Base-by-base conservation (phyloP, 2,113 vertebrate genomes). In the Mesitornis unicolor region DNA sequence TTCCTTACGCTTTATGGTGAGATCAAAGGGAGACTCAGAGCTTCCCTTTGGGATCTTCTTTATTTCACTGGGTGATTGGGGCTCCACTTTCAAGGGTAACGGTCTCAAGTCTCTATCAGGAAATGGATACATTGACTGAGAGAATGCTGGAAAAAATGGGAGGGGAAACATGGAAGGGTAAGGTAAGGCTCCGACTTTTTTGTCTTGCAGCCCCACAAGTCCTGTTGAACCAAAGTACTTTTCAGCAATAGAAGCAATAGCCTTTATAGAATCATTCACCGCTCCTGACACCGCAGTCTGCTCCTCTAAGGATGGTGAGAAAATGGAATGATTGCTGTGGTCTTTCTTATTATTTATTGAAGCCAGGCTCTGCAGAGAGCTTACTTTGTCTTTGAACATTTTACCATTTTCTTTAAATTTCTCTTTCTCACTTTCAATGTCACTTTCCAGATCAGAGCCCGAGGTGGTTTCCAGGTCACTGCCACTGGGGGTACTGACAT, bases 181-280 rank as follows among this genome's bases (percentile, higher is more conserved):
- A 95, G 99, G 99, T 98, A 99, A 98, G 90, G 99, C 97, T 94
- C 98, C 98, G 33, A 99, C 99, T 98, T 99, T 99, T 98, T 99
- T 99, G 97, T 99, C 99, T 98, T 99, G 99, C 94, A 99, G 98
- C 95, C 99, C 98, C 95, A 98, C 99, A 96, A 99, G 98, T 98
- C 99, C 99, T 91, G 99, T 99, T 85, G 99, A 99, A 98, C 99
- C 99, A 99, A 99, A 99, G 98, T 99, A 99, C 98, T 99, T 99
- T 98, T 99, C 99, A 93, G 99, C 99, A 98, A 99, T 99, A 97
- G 99, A 99, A 95, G 99, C 99, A 97, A 99, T 99, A 98, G 99
- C 99, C 97, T 99, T 99, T 98, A 99, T 99, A 98, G 99, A 99
- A 99, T 99, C 99, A 98, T 99, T 99, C 95, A 99, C 99, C 92